phyloP scores from a whole-genome alignment of 92 coral and sea anemone genomes.

The Porites divaricata region DNA sequence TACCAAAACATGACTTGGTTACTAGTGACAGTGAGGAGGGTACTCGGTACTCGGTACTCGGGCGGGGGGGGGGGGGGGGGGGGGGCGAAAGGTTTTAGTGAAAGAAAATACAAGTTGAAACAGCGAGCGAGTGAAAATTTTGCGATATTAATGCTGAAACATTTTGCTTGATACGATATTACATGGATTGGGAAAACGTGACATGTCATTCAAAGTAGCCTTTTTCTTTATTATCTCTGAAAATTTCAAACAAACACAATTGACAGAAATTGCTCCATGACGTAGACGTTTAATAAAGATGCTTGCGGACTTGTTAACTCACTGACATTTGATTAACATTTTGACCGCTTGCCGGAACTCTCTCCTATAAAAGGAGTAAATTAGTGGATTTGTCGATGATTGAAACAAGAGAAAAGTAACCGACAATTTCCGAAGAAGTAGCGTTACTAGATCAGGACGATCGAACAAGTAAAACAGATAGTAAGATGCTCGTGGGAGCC shows the following conservation, averaged over 20 bases:
- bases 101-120: no score
- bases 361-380: constrained; percentile 73
- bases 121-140: no score
- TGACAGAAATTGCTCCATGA: constrained; percentile 8
- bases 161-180: no score
- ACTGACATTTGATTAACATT: constrained; percentile 42
- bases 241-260: neutral
- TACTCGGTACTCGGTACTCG: no score
- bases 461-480: constrained; percentile 36
- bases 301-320: neutral
- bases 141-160: no score
- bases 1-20: no score
- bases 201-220: no score
- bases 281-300: neutral
- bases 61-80: no score
- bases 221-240: neutral
- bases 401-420: constrained; percentile 70
- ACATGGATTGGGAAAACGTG: neutral
- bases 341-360: constrained; percentile 72
- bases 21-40: no score
- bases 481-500: constrained; percentile 73
- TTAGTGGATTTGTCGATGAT: constrained; percentile 68
- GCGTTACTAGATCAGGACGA: constrained; percentile 48
- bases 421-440: constrained; percentile 57
- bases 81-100: no score